Evolutionary conservation across 2,888 invertebrate species (phyloP).

Genomic region (Notodonta ziczac): DNA sequence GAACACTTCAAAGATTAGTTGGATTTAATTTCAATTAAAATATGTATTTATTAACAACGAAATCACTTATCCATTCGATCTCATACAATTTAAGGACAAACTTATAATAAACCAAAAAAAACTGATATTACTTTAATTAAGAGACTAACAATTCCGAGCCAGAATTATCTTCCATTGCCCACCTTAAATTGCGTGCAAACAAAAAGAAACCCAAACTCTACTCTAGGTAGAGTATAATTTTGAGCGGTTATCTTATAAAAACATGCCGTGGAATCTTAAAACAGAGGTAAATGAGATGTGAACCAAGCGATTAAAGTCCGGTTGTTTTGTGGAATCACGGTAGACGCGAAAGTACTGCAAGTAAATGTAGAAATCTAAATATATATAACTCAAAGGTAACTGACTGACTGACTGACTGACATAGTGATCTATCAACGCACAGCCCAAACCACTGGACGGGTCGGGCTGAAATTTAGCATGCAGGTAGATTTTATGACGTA

Average conservation of each 20-base stretch:
- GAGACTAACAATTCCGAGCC: constrained; percentile 16
- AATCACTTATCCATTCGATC: constrained; percentile 8
- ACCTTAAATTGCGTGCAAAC: constrained; percentile 10
- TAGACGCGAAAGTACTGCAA: constrained; percentile 44
- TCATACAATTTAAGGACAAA: constrained; percentile 17
- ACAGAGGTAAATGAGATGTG: constrained; percentile 72
- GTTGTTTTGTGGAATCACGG: constrained; percentile 66
- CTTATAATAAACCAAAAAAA: constrained; percentile 20
- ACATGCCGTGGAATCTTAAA: constrained; percentile 54
- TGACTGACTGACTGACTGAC: too few species aligned
- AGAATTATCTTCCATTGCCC: constrained; percentile 13
- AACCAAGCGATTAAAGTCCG: constrained; percentile 67
- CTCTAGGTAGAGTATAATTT: constrained; percentile 13
- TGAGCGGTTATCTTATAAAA: constrained; percentile 25
- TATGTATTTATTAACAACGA: too few species aligned
- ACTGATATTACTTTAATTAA: constrained; percentile 30
- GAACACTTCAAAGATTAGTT: too few species aligned
- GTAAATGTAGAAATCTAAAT: constrained; percentile 24
- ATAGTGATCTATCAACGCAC: too few species aligned
- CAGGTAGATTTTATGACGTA: too few species aligned
- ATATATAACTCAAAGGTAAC: too few species aligned
- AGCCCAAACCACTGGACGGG: too few species aligned
- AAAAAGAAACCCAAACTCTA: constrained; percentile 20
- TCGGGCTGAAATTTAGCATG: too few species aligned
- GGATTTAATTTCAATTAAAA: background rate